A percentile compares a stretch with the other conserved stretches of the same genome.
Evolutionary conservation across 2,888 invertebrate genomes (phyloP).

Genomic region (Leptinotarsa juncta): DNA sequence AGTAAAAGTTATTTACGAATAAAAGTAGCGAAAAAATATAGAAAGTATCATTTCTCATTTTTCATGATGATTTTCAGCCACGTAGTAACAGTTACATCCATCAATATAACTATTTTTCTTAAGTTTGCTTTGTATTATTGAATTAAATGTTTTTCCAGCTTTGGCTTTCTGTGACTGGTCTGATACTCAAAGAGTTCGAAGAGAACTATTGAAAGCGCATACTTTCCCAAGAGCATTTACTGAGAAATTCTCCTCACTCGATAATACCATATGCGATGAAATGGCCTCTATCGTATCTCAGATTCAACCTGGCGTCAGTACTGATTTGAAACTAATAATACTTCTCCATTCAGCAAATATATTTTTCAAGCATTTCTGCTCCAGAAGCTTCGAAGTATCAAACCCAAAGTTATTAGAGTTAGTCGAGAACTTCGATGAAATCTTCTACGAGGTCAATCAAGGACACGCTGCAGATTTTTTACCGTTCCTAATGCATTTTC

Average conservation of each 20-base stretch:
- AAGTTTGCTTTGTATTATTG: too few relatives aligned
- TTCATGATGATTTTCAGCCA: too few relatives aligned
- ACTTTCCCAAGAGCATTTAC: constrained; percentile 72
- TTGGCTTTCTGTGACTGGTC: constrained; percentile 80
- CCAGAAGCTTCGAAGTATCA: constrained; percentile 66
- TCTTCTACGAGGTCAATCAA: constrained; percentile 77
- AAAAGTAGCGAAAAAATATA: too few relatives aligned
- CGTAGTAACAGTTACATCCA: too few relatives aligned
- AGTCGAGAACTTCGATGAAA: constrained; percentile 71
- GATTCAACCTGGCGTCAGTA: constrained; percentile 30
- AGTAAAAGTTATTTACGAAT: too few relatives aligned
- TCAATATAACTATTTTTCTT: too few relatives aligned
- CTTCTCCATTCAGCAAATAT: constrained; percentile 71
- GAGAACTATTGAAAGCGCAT: constrained; percentile 71
- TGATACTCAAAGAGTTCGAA: constrained; percentile 71
- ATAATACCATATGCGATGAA: constrained; percentile 66
- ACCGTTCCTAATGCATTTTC: constrained; percentile 71
- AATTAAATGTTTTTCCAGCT: constrained; percentile 64
- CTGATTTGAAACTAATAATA: constrained; percentile 66
- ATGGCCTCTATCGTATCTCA: constrained; percentile 56
- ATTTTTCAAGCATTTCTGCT: constrained; percentile 73
- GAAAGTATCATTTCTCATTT: too few relatives aligned
- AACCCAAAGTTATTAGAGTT: constrained; percentile 67
- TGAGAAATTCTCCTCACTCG: constrained; percentile 68
- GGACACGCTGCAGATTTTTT: constrained; percentile 76